Conservation (phyloP, 2,888 invertebrate genomes). For the Pristionchus fissidentatus region DNA sequence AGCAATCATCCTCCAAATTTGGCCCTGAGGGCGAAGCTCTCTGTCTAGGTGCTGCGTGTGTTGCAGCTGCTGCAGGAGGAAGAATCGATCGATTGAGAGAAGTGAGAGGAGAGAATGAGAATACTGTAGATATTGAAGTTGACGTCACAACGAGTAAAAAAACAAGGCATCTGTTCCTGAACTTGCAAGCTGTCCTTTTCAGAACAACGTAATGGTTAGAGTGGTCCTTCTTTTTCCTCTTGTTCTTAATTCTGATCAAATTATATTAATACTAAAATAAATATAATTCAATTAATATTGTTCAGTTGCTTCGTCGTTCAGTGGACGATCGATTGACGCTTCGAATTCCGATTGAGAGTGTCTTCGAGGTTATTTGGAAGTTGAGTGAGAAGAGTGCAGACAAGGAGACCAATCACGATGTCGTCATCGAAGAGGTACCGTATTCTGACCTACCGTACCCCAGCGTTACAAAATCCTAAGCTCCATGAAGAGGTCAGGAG, state of each 20-base stretch:
- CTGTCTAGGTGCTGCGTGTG: conserved; percentile 1
- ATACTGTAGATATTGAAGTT: neutral
- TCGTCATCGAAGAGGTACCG: conserved; percentile 46
- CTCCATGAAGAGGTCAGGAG: neutral
- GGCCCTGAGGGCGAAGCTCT: conserved; percentile 15
- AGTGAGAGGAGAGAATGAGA: neutral
- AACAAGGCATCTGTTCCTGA: neutral
- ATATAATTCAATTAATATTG: neutral
- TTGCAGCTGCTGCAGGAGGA: conserved; percentile 40
- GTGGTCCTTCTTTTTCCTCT: too few relatives aligned
- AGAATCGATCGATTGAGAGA: conserved; percentile 40
- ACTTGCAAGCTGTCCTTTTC: too few relatives aligned
- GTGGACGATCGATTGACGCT: neutral
- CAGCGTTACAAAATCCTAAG: too few relatives aligned
- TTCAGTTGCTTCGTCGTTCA: conserved; percentile 36
- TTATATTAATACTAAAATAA: neutral
- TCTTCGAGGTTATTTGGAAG: conserved; percentile 38
- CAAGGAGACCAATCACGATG: neutral
- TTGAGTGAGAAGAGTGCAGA: conserved; percentile 27
- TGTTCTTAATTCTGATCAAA: too few relatives aligned
- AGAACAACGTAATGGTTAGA: too few relatives aligned
- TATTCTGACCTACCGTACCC: neutral
- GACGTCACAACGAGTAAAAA: neutral
- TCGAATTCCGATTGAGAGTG: neutral
- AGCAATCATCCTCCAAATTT: conserved; percentile 28